These are phyloP conservation scores for Lingula anatina DNA, from an alignment of 2,888 invertebrate species.

Conservation along the genomic window DNA sequence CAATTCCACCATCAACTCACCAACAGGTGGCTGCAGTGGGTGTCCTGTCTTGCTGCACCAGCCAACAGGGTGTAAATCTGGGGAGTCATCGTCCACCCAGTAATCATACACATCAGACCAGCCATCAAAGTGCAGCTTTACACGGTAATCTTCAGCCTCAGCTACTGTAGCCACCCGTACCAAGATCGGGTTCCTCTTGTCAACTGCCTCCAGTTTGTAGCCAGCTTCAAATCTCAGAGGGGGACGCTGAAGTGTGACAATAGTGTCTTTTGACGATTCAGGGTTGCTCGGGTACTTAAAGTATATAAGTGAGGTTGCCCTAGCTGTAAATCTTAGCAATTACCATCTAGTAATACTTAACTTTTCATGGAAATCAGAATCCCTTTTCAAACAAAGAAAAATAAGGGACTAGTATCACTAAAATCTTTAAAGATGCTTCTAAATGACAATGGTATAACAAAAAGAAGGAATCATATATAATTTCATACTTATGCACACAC, in stretches of 20 bases:
- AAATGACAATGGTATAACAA: no score
- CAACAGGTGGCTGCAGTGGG: conserved; percentile 76
- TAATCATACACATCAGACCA: conserved; percentile 80
- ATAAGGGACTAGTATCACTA: no score
- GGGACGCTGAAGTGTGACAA: conserved; percentile 58
- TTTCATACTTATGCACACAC: no score
- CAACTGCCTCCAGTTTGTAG: conserved; percentile 85
- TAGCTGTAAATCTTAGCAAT: no score
- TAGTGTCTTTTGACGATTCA: no score
- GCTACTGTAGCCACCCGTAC: conserved; percentile 80
- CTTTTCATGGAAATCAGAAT: no score
- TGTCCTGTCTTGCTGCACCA: conserved; percentile 88
- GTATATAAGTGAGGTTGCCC: no score
- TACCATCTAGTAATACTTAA: no score
- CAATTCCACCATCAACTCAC: conserved; percentile 38
- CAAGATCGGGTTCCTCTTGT: conserved; percentile 69
- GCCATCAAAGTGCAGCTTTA: conserved; percentile 80
- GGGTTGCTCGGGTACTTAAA: no score
- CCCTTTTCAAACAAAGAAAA: no score
- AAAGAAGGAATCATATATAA: no score
- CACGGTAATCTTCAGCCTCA: conserved; percentile 66
- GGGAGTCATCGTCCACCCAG: conserved; percentile 86
- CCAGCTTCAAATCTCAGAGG: conserved; percentile 74
- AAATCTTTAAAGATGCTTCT: no score
- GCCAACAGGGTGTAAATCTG: conserved; percentile 84